Evolutionary conservation across 2,888 invertebrate species (phyloP), one percentile per base, ranked within the genome.

Genomic region (Idaea straminata): DNA sequence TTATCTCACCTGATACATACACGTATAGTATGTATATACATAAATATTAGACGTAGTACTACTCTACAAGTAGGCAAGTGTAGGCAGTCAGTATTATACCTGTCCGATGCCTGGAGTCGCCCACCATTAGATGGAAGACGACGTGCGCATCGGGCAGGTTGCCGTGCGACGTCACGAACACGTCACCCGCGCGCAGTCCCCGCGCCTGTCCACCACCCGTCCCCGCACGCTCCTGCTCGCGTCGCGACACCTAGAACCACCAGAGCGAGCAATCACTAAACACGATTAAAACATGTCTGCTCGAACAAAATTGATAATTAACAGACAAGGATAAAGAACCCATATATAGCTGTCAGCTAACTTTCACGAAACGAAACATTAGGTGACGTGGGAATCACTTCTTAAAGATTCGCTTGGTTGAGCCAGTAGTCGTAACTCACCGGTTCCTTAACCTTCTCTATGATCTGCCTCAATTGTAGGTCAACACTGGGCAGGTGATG

Each of bases 81-180:
- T 25, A 25, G 25, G 1, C 25, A 25, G 25, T 25, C 25, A 3
- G 25, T 25, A 3, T 25, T 2, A 25, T 25, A 88, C 88, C 87
- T 0, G 84, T 78, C 60, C 93, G 83, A 15, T 95, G 87, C 36
- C 94, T 94, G 59, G 93, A 91, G 79, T 98, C 98, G 84, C 99
- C 99, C 0, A 96, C 96, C 6, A 99, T 96, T 82, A 99, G 95
- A 83, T 99, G 99, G 91, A 99, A 99, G 62, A 99, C 96, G 1
- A 98, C 96, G 91, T 99, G 99, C 61, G 97, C 97, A 84, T 98
- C 97, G 3, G 97, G 96, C 72, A 99, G 94, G 94, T 99, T 99
- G 76, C 98, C 98, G 94, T 99, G 99, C 74, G 95, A 94, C 6
- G 97, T 97, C 66, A 97, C 94, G 82, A 96, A 96, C 80, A 97